A percentile compares a stretch with the other conserved stretches of the same genome.
Conservation (phyloP, 2,797 vertebrate species). For the Myotis pilosus region DNA sequence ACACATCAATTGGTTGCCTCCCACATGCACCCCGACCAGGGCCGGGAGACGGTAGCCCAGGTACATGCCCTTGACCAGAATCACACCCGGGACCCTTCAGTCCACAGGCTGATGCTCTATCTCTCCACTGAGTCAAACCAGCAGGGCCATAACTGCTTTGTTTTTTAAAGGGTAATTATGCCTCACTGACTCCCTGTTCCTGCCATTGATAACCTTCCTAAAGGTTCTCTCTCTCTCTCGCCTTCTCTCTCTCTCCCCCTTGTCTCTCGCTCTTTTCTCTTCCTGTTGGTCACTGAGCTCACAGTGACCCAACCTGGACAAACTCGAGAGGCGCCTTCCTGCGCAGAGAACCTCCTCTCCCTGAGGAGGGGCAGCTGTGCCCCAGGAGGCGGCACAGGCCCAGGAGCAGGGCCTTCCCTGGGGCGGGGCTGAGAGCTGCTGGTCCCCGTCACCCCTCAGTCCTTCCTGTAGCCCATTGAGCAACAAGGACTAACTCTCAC, state of each 20-base stretch:
- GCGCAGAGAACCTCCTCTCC: background rate
- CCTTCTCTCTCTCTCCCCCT: background rate
- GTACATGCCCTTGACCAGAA: no score
- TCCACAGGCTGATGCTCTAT: no score
- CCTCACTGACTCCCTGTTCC: background rate
- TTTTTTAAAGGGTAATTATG: no score
- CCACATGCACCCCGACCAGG: no score
- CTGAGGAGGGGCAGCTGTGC: background rate
- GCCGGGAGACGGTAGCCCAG: no score
- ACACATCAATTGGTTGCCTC: no score
- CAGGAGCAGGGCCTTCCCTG: background rate
- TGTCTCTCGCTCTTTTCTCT: no score
- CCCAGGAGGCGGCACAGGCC: no score
- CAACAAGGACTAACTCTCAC: background rate
- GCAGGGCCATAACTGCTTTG: no score
- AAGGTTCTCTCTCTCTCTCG: no score
- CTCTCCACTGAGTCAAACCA: no score
- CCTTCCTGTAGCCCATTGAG: background rate
- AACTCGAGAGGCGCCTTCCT: background rate
- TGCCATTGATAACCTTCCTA: background rate
- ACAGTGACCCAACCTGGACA: background rate
- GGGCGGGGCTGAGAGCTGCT: background rate
- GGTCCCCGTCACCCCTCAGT: background rate
- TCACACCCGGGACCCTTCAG: no score
- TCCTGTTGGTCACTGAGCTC: background rate